These are phyloP conservation scores for Cephalopholis sonnerati DNA, from an alignment of 2,113 vertebrate genomes.

Conservation along the genomic window DNA sequence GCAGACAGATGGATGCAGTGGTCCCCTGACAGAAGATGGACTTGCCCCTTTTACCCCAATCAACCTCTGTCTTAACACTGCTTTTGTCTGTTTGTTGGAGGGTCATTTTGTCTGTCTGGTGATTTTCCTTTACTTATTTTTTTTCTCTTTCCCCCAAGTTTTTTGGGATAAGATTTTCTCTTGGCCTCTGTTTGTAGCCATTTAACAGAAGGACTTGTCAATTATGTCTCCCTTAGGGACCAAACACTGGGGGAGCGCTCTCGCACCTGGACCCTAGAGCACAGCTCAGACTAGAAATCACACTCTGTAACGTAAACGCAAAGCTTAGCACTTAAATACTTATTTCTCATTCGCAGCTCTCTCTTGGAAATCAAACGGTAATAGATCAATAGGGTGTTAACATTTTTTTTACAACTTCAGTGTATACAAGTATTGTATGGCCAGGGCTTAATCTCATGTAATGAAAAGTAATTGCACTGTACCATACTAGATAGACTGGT, in stretches of 20 bases:
- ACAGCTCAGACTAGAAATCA: slow-evolving; percentile 66
- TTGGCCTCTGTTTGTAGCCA: slow-evolving; percentile 76
- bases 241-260: slow-evolving; percentile 65
- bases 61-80: slow-evolving; percentile 91
- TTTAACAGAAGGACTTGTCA: slow-evolving; percentile 66
- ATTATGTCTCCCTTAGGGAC: slow-evolving; percentile 72
- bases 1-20: slow-evolving; percentile 79
- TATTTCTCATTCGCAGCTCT: slow-evolving; percentile 41
- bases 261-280: slow-evolving; percentile 56
- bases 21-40: slow-evolving; percentile 82
- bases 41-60: slow-evolving; percentile 76
- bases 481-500: slow-evolving; percentile 31
- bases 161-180: slow-evolving; percentile 67
- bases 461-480: slow-evolving; percentile 64
- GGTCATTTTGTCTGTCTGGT: slow-evolving; percentile 75
- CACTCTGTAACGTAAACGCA: slow-evolving; percentile 52
- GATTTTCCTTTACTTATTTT: slow-evolving; percentile 75
- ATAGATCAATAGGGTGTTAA: slow-evolving; percentile 53
- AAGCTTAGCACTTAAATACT: slow-evolving; percentile 66
- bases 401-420: slow-evolving; percentile 61
- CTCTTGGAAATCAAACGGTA: slow-evolving; percentile 45
- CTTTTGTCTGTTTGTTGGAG: slow-evolving; percentile 85
- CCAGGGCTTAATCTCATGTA: slow-evolving; percentile 49
- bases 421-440: slow-evolving; percentile 65
- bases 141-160: slow-evolving; percentile 76